Evolutionary conservation across 2,797 vertebrate species (phyloP).

Genomic region (Telmatherina bonti): DNA sequence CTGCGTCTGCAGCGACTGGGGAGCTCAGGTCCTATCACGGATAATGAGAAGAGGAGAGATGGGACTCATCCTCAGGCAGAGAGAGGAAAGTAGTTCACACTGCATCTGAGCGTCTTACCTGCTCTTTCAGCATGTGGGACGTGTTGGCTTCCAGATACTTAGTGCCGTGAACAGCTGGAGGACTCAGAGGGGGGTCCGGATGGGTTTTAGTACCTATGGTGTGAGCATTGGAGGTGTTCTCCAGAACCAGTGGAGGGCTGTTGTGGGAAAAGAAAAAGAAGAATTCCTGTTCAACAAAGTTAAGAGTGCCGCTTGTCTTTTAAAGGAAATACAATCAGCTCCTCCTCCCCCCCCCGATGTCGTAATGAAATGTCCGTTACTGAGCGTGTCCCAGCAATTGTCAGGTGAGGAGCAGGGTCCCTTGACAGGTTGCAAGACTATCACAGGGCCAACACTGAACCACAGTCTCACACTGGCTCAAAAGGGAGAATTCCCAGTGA

Average conservation of each 20-base stretch:
- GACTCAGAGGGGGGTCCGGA: constrained; percentile 44
- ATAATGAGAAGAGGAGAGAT: constrained; percentile 60
- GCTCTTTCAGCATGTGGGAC: constrained; percentile 61
- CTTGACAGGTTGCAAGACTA: no score
- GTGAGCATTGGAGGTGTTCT: constrained; percentile 78
- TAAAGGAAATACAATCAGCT: no score
- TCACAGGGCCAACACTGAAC: no score
- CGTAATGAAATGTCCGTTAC: no score
- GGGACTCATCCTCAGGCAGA: constrained; percentile 43
- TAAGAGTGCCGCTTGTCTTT: background rate
- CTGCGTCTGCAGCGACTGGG: constrained; percentile 57
- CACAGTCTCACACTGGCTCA: no score
- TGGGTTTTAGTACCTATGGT: constrained; percentile 69
- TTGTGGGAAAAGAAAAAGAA: constrained; percentile 19
- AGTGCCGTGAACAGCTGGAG: constrained; percentile 32
- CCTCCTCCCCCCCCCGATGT: no score
- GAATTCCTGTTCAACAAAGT: background rate
- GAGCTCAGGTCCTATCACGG: constrained; percentile 62
- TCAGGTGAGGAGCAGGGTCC: no score
- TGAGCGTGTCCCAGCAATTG: no score
- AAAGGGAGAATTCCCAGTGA: no score
- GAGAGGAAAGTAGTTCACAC: constrained; percentile 24
- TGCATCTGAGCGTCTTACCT: constrained; percentile 43
- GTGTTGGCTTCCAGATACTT: constrained; percentile 62
- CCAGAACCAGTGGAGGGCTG: constrained; percentile 74